Evolutionary conservation across 2,797 vertebrate genomes (phyloP), one percentile per base, ranked within the genome.

Genomic region (Chlorospingus flavigularis): DNA sequence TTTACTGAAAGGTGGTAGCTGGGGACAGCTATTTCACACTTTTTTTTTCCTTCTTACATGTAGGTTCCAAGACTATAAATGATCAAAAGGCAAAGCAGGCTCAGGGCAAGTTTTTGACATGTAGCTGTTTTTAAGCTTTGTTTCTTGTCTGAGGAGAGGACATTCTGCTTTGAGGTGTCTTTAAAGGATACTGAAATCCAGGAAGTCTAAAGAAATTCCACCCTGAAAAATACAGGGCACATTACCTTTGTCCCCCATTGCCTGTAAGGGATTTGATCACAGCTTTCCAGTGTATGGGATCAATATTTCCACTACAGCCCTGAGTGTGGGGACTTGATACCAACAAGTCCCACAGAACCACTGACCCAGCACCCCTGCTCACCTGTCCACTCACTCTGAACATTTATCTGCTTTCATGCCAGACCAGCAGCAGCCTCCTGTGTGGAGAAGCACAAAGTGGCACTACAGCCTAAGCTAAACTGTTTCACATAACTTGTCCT

Each of bases 301-400:
- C 74, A 53, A 4, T 12, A 13, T 39, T 9, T 30, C 13, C 21
- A 33, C 25, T 25, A 18, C 63, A 82, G 35, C 37, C 11, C 14
- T 1, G 1, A 51, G 4, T 6, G 6, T 0, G 2, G 47, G 50
- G 42, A 31, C 26, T 75, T 8, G 0, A 31, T 19, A 43, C 40
- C 71, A 87, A 9, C 9, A 47, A 51, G 21, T 25, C 50, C n/a
- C 45, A 25, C 1, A 42, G 33, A 39, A 11, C 45, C 40, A 37
- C 2, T 14, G 28, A 19, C 9, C 28, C 74, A 79, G 55, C 61
- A 71, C 1, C 74, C 18, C 77, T 50, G 37, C 60, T 39, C n/a
- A 33, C n/a, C 65, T 68, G 35, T 5, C 20, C 55, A 39, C 28
- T 30, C 78, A 66, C 43, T n/a, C 23, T 37, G 14, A 35, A 13